A percentile compares a stretch with the other conserved stretches of the same genome.
phyloP scores from a whole-genome alignment of 2,888 invertebrate species.

The Clitarchus hookeri region DNA sequence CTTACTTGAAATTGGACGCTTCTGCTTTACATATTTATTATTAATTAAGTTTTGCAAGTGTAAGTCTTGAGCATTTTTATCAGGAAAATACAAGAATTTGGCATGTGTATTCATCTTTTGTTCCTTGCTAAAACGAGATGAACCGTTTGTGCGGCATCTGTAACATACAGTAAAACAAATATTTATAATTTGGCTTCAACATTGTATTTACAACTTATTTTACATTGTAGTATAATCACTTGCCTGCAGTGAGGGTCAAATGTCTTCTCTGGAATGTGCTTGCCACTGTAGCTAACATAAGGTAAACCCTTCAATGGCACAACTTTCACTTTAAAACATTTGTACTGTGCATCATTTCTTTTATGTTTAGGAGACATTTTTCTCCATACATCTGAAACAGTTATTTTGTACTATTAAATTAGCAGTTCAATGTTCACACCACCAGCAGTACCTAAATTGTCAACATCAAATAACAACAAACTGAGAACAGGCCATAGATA shows the following conservation, averaged over 20 bases:
- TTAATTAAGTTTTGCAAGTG: neutral
- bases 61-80: neutral
- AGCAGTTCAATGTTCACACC: too few relatives aligned
- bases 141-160: neutral
- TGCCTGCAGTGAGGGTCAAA: neutral
- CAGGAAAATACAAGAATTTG: neutral
- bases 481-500: too few relatives aligned
- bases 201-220: neutral
- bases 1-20: neutral
- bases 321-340: neutral
- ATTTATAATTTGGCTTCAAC: neutral
- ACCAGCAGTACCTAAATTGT: too few relatives aligned
- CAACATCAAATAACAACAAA: too few relatives aligned
- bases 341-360: neutral
- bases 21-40: too few relatives aligned
- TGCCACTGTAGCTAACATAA: neutral
- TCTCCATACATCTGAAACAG: too few relatives aligned
- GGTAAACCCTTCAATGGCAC: neutral
- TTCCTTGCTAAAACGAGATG: neutral
- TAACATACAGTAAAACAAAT: neutral
- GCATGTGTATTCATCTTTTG: neutral
- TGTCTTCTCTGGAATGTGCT: neutral
- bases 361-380: neutral
- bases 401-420: too few relatives aligned
- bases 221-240: neutral